phyloP scores from a whole-genome alignment of 1,140 invertebrate species.

The Schlechtendalia chinensis region DNA sequence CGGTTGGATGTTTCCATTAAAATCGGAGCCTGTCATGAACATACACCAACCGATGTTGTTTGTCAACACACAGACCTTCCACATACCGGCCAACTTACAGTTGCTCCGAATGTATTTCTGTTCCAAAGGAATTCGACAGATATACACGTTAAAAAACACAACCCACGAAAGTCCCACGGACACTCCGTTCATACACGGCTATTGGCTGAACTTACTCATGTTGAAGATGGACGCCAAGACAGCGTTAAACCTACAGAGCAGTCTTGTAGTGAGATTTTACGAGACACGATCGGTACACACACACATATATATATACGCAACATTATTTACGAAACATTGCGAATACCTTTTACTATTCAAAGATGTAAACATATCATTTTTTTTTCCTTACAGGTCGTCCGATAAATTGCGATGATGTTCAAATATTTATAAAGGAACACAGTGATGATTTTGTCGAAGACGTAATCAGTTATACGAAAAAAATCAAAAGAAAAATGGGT shows the following conservation, averaged over 20 bases:
- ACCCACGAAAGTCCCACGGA: slow-evolving; percentile 60
- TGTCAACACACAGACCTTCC: slow-evolving; percentile 68
- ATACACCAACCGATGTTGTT: slow-evolving; percentile 64
- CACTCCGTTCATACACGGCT: slow-evolving; percentile 56
- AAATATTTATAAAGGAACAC: slow-evolving; percentile 35
- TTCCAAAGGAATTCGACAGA: slow-evolving; percentile 3
- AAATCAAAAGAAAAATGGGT: slow-evolving; percentile 22
- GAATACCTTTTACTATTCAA: too few species aligned
- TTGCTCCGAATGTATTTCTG: slow-evolving; percentile 56
- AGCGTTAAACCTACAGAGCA: slow-evolving; percentile 58
- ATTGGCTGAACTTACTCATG: slow-evolving; percentile 59
- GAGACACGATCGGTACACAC: slow-evolving; percentile 53
- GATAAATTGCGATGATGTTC: background rate
- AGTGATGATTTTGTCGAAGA: background rate
- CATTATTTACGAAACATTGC: too few species aligned
- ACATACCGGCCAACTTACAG: slow-evolving; percentile 63
- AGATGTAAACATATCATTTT: background rate
- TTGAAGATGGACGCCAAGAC: slow-evolving; percentile 55
- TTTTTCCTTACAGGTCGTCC: background rate
- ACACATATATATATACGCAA: background rate
- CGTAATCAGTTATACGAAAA: slow-evolving; percentile 11
- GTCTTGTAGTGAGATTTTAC: slow-evolving; percentile 56
- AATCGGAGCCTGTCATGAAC: slow-evolving; percentile 59
- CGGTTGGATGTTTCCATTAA: slow-evolving; percentile 70
- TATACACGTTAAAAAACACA: slow-evolving; percentile 52